phyloP scores from a whole-genome alignment of 2,113 vertebrate genomes.

The Tragelaphus imberbis region DNA sequence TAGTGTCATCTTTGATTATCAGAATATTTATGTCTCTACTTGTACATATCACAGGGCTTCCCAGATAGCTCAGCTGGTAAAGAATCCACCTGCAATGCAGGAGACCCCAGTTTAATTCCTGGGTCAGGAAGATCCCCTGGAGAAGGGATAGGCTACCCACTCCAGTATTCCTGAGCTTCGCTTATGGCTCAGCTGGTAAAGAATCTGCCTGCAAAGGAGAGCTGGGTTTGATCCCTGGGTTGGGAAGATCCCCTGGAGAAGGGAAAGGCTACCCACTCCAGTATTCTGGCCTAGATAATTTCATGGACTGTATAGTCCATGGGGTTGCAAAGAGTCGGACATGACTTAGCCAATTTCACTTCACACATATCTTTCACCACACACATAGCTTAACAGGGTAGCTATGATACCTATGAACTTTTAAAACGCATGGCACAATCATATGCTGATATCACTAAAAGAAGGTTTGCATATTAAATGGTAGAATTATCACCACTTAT shows the following conservation, averaged over 20 bases:
- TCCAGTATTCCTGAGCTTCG: not conserved
- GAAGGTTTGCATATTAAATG: not conserved
- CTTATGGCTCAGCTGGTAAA: not conserved
- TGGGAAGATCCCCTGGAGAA: no score
- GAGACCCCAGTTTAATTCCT: not conserved
- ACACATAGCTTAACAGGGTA: not conserved
- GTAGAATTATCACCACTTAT: not conserved
- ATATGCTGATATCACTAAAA: not conserved
- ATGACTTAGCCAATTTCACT: not conserved
- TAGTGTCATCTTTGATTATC: not conserved
- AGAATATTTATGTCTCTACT: not conserved
- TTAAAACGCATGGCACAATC: not conserved
- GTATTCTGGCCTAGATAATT: not conserved
- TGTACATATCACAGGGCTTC: not conserved
- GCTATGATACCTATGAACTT: not conserved
- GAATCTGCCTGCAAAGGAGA: not conserved
- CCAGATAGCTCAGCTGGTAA: not conserved
- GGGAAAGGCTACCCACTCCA: no score
- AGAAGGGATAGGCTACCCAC: not conserved
- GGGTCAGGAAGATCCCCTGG: not conserved
- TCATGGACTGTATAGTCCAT: not conserved
- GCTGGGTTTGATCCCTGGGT: accelerated
- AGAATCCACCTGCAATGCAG: not conserved
- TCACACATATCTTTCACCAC: not conserved
- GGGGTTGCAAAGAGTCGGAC: not conserved